phyloP scores from a whole-genome alignment of 2,113 vertebrate genomes.

The Hippocampus abdominalis region DNA sequence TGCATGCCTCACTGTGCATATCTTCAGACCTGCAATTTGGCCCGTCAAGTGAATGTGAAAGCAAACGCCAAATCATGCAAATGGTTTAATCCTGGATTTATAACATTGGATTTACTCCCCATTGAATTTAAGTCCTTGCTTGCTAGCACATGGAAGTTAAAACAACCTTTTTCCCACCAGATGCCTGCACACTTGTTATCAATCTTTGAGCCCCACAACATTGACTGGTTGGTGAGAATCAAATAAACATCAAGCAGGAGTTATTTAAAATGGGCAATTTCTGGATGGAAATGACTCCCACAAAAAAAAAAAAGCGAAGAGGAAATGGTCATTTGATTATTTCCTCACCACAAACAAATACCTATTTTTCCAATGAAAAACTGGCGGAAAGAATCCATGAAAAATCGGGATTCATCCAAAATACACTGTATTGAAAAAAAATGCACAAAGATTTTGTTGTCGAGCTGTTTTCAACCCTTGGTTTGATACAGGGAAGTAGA shows the following conservation, averaged over 20 bases:
- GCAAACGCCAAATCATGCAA: slow-evolving; percentile 47
- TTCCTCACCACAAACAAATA: too few species aligned
- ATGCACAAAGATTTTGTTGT: too few species aligned
- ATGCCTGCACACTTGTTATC: slow-evolving; percentile 15
- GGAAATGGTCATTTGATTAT: too few species aligned
- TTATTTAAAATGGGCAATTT: not conserved
- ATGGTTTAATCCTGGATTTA: slow-evolving; percentile 51
- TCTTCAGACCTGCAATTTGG: slow-evolving; percentile 31
- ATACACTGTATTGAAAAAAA: too few species aligned
- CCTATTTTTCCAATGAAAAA: too few species aligned
- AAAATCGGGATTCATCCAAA: too few species aligned
- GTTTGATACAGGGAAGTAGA: too few species aligned
- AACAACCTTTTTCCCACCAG: slow-evolving; percentile 34
- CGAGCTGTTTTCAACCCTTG: too few species aligned
- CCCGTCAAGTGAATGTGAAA: slow-evolving; percentile 19
- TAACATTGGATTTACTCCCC: slow-evolving; percentile 38
- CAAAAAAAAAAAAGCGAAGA: too few species aligned
- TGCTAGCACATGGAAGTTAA: slow-evolving; percentile 41
- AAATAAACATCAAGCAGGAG: not conserved
- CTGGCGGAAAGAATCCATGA: too few species aligned
- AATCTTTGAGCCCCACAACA: not conserved
- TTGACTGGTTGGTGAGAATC: not conserved
- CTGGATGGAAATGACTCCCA: not conserved
- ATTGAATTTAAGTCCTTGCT: slow-evolving; percentile 32
- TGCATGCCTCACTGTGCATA: not conserved